Percentiles rank a stretch among this genome's conserved stretches.
Conservation (phyloP, 2,888 invertebrate genomes). For the Drosophila siamana region DNA sequence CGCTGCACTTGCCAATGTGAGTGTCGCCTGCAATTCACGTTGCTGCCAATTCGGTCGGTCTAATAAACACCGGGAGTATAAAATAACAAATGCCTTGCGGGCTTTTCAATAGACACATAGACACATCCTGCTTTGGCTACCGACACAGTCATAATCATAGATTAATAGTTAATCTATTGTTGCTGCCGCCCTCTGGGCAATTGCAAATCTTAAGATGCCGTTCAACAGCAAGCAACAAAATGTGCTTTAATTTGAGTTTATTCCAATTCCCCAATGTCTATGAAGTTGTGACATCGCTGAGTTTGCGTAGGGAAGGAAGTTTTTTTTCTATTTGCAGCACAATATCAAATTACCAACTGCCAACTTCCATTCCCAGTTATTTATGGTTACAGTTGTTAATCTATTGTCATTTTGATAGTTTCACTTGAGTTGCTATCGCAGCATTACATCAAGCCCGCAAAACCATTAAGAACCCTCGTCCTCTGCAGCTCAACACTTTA, state of each 20-base stretch:
- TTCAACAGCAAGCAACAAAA: slow-evolving; percentile 27
- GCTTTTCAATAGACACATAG: slow-evolving; percentile 56
- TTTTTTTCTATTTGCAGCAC: neutral
- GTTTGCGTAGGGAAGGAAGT: no score
- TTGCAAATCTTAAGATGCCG: slow-evolving; percentile 5
- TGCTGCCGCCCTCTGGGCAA: slow-evolving; percentile 13
- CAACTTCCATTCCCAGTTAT: slow-evolving; percentile 11
- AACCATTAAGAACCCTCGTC: slow-evolving; percentile 15
- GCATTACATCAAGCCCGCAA: slow-evolving; percentile 25
- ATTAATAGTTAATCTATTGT: slow-evolving; percentile 49
- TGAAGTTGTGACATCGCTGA: neutral
- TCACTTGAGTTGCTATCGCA: slow-evolving; percentile 31
- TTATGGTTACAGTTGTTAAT: slow-evolving; percentile 42
- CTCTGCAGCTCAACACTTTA: slow-evolving; percentile 15
- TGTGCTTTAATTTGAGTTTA: slow-evolving; percentile 63
- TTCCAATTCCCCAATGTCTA: slow-evolving; percentile 6
- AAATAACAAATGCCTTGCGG: slow-evolving; percentile 50
- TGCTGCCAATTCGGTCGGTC: slow-evolving; percentile 48
- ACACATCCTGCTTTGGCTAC: slow-evolving; percentile 33
- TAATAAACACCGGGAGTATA: slow-evolving; percentile 58
- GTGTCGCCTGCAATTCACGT: slow-evolving; percentile 28
- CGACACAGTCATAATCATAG: slow-evolving; percentile 38
- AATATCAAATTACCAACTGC: neutral
- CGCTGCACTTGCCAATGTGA: slow-evolving; percentile 70
- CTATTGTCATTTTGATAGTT: slow-evolving; percentile 43